Evolutionary conservation across 2,797 vertebrate species (phyloP).

Genomic region (Huso huso): DNA sequence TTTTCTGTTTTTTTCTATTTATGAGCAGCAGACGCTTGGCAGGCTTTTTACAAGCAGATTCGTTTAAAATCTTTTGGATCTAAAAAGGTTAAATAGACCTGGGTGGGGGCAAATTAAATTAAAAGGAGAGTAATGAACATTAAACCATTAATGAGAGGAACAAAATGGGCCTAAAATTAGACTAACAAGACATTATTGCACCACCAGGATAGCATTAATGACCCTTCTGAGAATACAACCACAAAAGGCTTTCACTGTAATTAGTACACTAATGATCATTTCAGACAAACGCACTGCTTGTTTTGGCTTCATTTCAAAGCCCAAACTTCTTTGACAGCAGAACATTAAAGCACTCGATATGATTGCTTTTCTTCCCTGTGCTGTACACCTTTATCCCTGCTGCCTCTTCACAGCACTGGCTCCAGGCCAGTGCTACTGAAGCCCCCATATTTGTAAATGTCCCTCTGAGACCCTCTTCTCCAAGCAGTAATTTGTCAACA

Average conservation of each 20-base stretch:
- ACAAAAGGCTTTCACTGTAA: constrained; percentile 59
- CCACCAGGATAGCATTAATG: constrained; percentile 54
- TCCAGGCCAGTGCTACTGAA: constrained; percentile 22
- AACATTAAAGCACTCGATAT: constrained; percentile 11
- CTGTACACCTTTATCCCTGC: constrained; percentile 23
- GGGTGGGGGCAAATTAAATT: constrained; percentile 4
- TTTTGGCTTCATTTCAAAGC: constrained; percentile 53
- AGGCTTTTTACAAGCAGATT: not conserved
- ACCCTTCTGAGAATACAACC: constrained; percentile 52
- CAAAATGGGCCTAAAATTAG: constrained; percentile 55
- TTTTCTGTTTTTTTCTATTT: no score
- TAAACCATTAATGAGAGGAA: constrained; percentile 16
- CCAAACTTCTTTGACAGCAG: constrained; percentile 12
- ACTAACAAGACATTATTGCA: constrained; percentile 60
- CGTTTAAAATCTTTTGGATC: not conserved
- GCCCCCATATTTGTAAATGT: constrained; percentile 25
- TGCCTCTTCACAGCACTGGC: constrained; percentile 25
- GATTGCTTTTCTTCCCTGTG: constrained; percentile 17
- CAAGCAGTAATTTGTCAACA: constrained; percentile 39
- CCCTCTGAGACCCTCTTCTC: constrained; percentile 28
- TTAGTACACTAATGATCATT: constrained; percentile 59
- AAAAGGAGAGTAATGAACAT: constrained; percentile 3
- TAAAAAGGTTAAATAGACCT: constrained; percentile 9
- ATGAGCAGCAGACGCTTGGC: constrained; percentile 9
- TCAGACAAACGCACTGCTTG: constrained; percentile 33